These are phyloP conservation scores for Ciconia nigra DNA, from an alignment of 2,797 vertebrate genomes.

Conservation along the genomic window DNA sequence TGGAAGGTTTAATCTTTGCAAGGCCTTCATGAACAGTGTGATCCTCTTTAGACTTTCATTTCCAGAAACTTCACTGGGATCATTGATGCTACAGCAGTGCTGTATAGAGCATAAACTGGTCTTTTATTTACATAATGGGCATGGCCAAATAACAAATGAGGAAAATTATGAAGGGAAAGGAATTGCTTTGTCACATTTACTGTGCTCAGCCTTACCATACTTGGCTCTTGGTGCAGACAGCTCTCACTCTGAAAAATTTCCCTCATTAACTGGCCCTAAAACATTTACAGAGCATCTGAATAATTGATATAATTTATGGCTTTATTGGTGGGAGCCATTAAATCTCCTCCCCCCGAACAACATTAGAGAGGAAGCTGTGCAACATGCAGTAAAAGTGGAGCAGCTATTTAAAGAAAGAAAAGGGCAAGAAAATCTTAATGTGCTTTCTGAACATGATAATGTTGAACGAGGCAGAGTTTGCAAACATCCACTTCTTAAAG, in stretches of 20 bases:
- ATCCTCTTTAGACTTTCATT: not conserved
- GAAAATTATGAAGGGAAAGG: not conserved
- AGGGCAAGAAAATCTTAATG: not conserved
- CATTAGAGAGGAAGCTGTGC: not conserved
- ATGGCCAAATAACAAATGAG: not conserved
- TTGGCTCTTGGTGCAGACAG: not conserved
- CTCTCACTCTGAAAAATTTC: slow-evolving; percentile 26
- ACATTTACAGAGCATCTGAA: slow-evolving; percentile 55
- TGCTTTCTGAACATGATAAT: not conserved
- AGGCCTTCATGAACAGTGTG: not conserved
- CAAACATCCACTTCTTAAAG: not conserved
- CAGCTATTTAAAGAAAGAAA: slow-evolving; percentile 42
- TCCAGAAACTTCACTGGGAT: not conserved
- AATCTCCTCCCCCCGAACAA: not conserved
- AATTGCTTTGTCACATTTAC: not conserved
- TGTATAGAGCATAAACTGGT: not conserved
- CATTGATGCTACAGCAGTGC: not conserved
- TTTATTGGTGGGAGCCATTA: slow-evolving; percentile 35
- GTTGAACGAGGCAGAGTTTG: not conserved
- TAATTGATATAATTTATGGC: slow-evolving; percentile 38
- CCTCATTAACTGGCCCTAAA: slow-evolving; percentile 51
- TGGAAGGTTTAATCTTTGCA: not conserved
- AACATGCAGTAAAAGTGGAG: not conserved
- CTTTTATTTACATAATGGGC: not conserved
- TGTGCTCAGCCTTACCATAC: not conserved